phyloP scores from a whole-genome alignment of 2,797 vertebrate species.

The Centroberyx gerrardi region DNA sequence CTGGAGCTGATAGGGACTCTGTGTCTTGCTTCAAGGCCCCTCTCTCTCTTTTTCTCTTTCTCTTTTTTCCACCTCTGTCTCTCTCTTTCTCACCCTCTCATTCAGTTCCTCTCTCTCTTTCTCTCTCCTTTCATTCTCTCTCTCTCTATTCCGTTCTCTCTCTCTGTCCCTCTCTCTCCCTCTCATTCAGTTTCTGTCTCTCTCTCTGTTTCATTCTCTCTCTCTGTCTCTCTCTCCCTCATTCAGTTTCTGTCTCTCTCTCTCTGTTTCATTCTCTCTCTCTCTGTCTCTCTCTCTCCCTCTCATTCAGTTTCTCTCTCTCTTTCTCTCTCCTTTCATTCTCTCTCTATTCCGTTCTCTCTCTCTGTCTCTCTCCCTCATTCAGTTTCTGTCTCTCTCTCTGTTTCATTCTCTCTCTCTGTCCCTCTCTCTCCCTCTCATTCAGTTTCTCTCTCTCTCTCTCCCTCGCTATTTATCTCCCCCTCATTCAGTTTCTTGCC shows the following conservation, averaged over 20 bases:
- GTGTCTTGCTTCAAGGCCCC: slow-evolving; percentile 2
- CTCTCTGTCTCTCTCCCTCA: too few species aligned
- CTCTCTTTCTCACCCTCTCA: background rate
- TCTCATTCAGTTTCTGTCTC: too few species aligned
- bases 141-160: too few species aligned
- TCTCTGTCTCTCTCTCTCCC: background rate
- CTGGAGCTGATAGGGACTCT: too few species aligned
- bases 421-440: background rate
- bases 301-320: too few species aligned
- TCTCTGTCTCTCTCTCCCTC: slow-evolving; percentile 9
- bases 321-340: too few species aligned
- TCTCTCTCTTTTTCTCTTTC: background rate
- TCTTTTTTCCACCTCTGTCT: background rate
- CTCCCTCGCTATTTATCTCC: too few species aligned
- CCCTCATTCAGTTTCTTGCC: too few species aligned
- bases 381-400: too few species aligned
- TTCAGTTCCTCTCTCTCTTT: background rate
- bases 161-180: too few species aligned
- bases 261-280: background rate
- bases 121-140: background rate
- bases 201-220: background rate
- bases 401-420: background rate
- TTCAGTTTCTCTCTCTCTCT: too few species aligned
- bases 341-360: too few species aligned
- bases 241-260: background rate